Evolutionary conservation across 2,888 invertebrate genomes (phyloP).

Genomic region (Tanypteryx hageni): DNA sequence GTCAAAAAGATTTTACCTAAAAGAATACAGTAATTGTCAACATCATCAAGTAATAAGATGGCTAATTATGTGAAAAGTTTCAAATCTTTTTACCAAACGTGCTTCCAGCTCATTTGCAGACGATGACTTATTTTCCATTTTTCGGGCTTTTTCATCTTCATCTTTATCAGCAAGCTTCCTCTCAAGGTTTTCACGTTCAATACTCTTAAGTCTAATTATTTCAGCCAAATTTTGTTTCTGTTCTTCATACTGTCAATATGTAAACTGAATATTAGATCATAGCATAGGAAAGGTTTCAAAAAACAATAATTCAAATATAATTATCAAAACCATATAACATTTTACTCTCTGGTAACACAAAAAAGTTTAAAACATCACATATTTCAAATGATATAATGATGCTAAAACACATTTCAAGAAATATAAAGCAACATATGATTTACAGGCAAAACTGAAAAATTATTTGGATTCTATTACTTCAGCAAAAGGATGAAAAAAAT

Average conservation of each 20-base stretch:
- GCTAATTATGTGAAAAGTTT: no score
- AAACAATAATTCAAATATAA: neutral
- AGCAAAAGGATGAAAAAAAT: neutral
- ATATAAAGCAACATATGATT: neutral
- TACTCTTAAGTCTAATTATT: slow-evolving; percentile 67
- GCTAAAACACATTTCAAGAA: neutral
- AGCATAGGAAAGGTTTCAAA: neutral
- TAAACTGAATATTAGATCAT: neutral
- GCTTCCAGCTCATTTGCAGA: slow-evolving; percentile 32
- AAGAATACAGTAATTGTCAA: neutral
- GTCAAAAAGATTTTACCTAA: neutral
- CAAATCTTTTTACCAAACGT: slow-evolving; percentile 35
- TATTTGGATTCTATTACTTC: neutral
- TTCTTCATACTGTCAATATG: slow-evolving; percentile 66
- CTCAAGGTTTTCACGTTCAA: slow-evolving; percentile 66
- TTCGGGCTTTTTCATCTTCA: slow-evolving; percentile 45
- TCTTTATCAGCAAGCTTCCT: slow-evolving; percentile 66
- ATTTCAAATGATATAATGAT: neutral
- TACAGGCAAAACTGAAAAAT: neutral
- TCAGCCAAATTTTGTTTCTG: slow-evolving; percentile 68
- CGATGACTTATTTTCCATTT: slow-evolving; percentile 21
- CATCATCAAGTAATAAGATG: neutral
- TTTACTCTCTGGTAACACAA: neutral
- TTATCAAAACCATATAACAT: neutral
- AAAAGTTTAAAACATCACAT: neutral